phyloP scores from a whole-genome alignment of 2,888 invertebrate species.

The Andrena flavipes region DNA sequence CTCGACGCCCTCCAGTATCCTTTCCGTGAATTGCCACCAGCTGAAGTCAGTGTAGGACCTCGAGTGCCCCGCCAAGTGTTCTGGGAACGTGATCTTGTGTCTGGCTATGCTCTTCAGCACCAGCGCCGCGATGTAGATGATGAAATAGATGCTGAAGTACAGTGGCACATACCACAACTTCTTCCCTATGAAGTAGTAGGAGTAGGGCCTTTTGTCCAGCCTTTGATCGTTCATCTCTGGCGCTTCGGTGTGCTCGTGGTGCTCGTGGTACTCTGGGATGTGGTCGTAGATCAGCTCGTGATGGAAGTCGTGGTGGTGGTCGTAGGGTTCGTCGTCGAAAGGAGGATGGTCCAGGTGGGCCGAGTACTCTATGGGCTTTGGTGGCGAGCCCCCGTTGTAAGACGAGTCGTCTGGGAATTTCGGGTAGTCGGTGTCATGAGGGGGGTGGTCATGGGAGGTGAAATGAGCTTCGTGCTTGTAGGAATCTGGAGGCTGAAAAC shows the following conservation, averaged over 20 bases:
- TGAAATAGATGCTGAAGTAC: slow-evolving; percentile 90
- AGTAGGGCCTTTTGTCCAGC: slow-evolving; percentile 86
- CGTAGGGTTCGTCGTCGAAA: slow-evolving; percentile 75
- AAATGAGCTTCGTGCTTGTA: slow-evolving; percentile 47
- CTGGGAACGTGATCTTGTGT: slow-evolving; percentile 88
- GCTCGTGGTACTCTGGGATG: slow-evolving; percentile 81
- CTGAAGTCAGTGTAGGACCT: slow-evolving; percentile 61
- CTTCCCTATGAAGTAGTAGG: slow-evolving; percentile 91
- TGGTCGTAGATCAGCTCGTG: slow-evolving; percentile 79
- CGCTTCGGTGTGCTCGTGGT: slow-evolving; percentile 82
- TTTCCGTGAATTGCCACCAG: slow-evolving; percentile 75
- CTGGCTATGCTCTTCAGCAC: slow-evolving; percentile 90
- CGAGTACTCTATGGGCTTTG: slow-evolving; percentile 73
- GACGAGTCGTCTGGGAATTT: slow-evolving; percentile 36
- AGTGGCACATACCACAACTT: slow-evolving; percentile 91
- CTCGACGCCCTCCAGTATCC: slow-evolving; percentile 75
- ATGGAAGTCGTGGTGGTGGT: slow-evolving; percentile 84
- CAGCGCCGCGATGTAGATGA: slow-evolving; percentile 89
- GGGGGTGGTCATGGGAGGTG: slow-evolving; percentile 6
- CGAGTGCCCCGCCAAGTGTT: slow-evolving; percentile 72
- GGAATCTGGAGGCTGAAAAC: slow-evolving; percentile 57
- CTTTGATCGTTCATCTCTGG: slow-evolving; percentile 82
- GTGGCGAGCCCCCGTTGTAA: slow-evolving; percentile 51
- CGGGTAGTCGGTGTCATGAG: slow-evolving; percentile 48
- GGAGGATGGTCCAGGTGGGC: slow-evolving; percentile 82